Evolutionary conservation across 35 echinoderm and acorn worm genomes (phyloP).

Genomic region (Acanthaster planci): DNA sequence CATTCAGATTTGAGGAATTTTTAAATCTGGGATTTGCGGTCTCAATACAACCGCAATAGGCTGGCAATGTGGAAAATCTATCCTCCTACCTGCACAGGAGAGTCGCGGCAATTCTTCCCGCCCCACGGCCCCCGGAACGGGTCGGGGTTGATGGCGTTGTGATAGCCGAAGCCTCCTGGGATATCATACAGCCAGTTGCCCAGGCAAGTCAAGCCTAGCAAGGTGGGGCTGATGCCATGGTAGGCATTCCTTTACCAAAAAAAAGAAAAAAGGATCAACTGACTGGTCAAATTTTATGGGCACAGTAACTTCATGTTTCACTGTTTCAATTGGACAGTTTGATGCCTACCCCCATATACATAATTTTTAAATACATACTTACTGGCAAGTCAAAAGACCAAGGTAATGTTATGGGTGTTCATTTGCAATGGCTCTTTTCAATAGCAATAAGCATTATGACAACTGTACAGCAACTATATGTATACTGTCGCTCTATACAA

Average conservation of each 20-base stretch:
- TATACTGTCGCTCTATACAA: too few relatives aligned
- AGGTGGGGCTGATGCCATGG: slow-evolving; percentile 88
- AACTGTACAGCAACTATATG: too few relatives aligned
- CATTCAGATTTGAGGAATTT: too few relatives aligned
- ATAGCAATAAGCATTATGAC: too few relatives aligned
- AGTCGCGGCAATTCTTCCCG: slow-evolving; percentile 89
- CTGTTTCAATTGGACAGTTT: too few relatives aligned
- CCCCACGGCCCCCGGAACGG: slow-evolving; percentile 94
- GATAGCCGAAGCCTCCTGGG: slow-evolving; percentile 74
- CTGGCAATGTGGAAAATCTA: background rate
- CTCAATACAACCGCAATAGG: background rate
- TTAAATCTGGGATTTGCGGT: background rate
- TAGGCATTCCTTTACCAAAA: slow-evolving; percentile 87
- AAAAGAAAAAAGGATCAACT: background rate
- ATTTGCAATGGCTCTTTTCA: too few relatives aligned
- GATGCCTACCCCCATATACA: too few relatives aligned
- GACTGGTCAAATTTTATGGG: too few relatives aligned
- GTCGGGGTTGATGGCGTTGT: slow-evolving; percentile 83
- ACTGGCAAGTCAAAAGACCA: too few relatives aligned
- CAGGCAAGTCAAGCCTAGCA: slow-evolving; percentile 80
- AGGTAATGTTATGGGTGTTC: too few relatives aligned
- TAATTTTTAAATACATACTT: too few relatives aligned
- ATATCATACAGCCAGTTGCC: slow-evolving; percentile 79
- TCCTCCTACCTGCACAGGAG: slow-evolving; percentile 76
- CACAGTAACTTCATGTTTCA: too few relatives aligned